Percentiles rank a stretch among this genome's conserved stretches.
phyloP scores from a whole-genome alignment of 2,888 invertebrate genomes.

The Latheticus oryzae region DNA sequence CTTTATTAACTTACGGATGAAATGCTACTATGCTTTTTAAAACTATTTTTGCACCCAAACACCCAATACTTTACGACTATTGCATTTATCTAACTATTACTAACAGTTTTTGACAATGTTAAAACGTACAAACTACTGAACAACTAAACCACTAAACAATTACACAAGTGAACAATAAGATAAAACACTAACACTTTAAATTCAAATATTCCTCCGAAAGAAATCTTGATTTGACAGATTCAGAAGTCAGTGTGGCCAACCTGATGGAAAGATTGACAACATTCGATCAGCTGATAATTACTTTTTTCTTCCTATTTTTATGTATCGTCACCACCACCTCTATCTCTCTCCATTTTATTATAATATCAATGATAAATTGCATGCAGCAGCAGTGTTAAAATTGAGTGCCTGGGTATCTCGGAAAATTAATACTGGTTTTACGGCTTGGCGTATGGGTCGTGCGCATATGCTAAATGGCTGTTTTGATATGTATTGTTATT shows the following conservation, averaged over 20 bases:
- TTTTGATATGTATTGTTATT: conserved; percentile 23
- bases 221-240: conserved; percentile 2
- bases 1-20: conserved; percentile 4
- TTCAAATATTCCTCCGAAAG: conserved; percentile 4
- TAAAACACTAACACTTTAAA: conserved; percentile 4
- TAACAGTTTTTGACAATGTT: conserved; percentile 1
- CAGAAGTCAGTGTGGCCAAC: conserved; percentile 3
- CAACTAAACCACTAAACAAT: not conserved
- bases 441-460: conserved; percentile 19
- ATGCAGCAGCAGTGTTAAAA: conserved; percentile 15
- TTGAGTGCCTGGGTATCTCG: conserved; percentile 21
- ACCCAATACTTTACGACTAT: conserved; percentile 3
- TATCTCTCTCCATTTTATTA: conserved; percentile 11
- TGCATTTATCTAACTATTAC: conserved; percentile 4
- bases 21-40: conserved; percentile 3
- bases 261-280: conserved; percentile 4
- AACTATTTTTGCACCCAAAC: conserved; percentile 4
- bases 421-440: conserved; percentile 24
- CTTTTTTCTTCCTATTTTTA: conserved; percentile 2
- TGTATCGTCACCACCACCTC: conserved; percentile 4
- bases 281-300: conserved; percentile 4
- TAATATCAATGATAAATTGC: conserved; percentile 9
- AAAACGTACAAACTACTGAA: conserved; percentile 4
- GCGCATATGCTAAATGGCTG: conserved; percentile 29
- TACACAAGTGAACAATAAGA: conserved; percentile 4